Base-by-base conservation (phyloP, 1,140 invertebrate species). In the Helicoverpa armigera region DNA sequence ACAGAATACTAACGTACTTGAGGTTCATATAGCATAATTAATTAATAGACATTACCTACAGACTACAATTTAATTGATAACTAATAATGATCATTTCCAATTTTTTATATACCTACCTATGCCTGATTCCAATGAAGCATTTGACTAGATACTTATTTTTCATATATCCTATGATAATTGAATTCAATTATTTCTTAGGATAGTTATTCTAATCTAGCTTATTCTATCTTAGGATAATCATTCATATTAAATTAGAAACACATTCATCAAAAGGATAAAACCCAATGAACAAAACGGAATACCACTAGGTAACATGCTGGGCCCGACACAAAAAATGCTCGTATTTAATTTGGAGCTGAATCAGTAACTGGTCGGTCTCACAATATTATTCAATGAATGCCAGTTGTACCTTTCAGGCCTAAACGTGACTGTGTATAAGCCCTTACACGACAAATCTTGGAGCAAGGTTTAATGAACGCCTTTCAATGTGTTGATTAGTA, bases 331-430 rank as follows among this genome's bases (percentile, higher is more conserved):
- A 67, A 50, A 61, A 51, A 72, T 18, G 50, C 23, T 14, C 23
- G 53, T 53, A 61, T 72, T 77, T 63, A 29, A 69, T 82, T 74
- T 79, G 74, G 29, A 67, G 67, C 60, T 79, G 70, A 79, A 61
- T 78, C 51, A 80, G 76, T 82, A 80, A 84, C 76, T 84, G 77
- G 79, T 54, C 51, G 61, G 61, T 23, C 16, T 48, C 48, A 70
- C 50, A 61, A 61, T 74, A 58, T 74, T 58, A 74, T 74, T 74
- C 70, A 11, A 74, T 58, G 35, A 74, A 74, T 16, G 11, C 53
- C 31, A 74, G n/a, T 14, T 58, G 43, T 70, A 51, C 50, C 48
- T 48, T 29, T 2, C 14, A 14, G 18, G 50, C 48, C 67, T 18
- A 70, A 53, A 72, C 69, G 69, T 72, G 69, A 72, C 69, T 51